Conservation (phyloP, 2,797 vertebrate genomes). For the Okamejei kenojei region DNA sequence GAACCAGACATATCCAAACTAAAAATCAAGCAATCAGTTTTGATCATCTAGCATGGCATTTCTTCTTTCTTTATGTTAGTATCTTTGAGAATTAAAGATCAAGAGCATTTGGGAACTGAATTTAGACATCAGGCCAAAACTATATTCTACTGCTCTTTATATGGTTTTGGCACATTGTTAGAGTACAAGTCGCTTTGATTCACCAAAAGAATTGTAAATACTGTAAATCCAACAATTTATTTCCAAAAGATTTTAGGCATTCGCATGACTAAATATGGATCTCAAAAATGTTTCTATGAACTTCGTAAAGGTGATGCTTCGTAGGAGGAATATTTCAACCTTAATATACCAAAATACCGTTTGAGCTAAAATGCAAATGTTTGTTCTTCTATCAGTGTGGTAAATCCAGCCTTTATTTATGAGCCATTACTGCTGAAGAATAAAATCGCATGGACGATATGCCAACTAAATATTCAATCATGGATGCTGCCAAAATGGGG, state of each 20-base stretch:
- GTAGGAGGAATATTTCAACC: neutral
- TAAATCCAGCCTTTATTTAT: neutral
- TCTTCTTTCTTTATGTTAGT: neutral
- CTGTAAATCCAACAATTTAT: neutral
- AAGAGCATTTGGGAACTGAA: neutral
- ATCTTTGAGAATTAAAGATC: neutral
- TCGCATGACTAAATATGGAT: neutral
- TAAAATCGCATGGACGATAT: neutral
- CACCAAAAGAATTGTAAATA: neutral
- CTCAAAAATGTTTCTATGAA: neutral
- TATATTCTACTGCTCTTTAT: neutral
- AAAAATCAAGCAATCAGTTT: neutral
- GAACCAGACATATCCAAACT: neutral
- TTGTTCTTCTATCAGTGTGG: neutral
- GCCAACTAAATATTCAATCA: neutral
- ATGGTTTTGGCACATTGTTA: neutral
- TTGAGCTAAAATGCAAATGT: neutral
- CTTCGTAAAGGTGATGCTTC: neutral
- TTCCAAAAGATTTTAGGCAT: neutral
- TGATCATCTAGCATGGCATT: neutral
- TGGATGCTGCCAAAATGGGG: neutral
- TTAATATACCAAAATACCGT: neutral
- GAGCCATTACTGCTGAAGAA: neutral
- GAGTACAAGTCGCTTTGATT: neutral
- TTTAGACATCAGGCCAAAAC: neutral